Evolutionary conservation across 2,113 vertebrate species (phyloP).

Genomic region (Sterrhoptilus dennistouni): DNA sequence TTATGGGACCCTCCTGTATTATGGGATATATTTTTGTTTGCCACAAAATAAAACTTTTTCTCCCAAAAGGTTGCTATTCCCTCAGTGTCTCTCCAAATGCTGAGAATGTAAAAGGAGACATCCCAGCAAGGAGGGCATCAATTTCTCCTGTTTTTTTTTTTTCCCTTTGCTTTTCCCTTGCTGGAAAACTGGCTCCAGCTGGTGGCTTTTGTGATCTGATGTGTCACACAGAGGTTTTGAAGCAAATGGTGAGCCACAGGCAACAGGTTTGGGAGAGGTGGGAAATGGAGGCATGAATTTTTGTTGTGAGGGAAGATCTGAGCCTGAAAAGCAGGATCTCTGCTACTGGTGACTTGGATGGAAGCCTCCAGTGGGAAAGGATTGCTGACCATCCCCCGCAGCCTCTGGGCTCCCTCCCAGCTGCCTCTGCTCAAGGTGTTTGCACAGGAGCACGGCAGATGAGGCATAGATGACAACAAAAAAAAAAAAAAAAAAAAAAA

Average conservation of each 20-base stretch:
- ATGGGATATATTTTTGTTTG: not conserved
- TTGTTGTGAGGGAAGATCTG: not conserved
- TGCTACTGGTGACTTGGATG: not conserved
- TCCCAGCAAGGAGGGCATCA: not conserved
- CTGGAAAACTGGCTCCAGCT: not conserved
- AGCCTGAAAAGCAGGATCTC: not conserved
- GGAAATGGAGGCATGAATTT: rapidly evolving
- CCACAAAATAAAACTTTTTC: not conserved
- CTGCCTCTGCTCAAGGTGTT: not conserved
- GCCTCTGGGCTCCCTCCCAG: not conserved
- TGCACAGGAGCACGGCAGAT: not conserved
- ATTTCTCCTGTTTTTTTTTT: not conserved
- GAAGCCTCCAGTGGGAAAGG: not conserved
- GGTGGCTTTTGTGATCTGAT: not conserved
- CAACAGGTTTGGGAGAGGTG: not conserved
- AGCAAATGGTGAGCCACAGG: not conserved
- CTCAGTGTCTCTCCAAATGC: not conserved
- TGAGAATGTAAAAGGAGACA: not conserved
- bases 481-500: not conserved
- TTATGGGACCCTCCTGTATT: not conserved
- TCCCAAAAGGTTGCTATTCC: slow-evolving; percentile 2
- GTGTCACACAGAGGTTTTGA: not conserved
- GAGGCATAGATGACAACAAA: not conserved
- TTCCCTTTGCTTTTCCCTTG: rapidly evolving
- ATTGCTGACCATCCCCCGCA: not conserved